Base-by-base conservation (phyloP, 2,888 invertebrate genomes). In the Ochropacha duplaris region DNA sequence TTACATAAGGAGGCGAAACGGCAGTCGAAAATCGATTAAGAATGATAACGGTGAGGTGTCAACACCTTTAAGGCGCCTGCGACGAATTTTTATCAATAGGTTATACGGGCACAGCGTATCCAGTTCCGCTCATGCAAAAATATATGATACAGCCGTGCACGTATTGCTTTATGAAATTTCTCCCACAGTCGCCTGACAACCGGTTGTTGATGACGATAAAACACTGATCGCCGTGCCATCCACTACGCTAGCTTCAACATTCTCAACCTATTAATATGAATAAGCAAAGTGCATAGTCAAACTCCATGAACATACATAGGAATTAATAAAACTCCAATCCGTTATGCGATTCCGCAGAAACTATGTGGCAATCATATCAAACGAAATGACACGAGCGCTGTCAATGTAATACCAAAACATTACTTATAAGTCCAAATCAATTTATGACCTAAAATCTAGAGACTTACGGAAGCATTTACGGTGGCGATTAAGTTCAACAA, bases 1-100 rank as follows among this genome's bases (percentile, higher is more conserved):
- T 91, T 86, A 88, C 90, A 76, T 81, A 92, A 82, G 84, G 82
- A 87, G 89, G 86, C 90, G 84, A 91, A 91, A 90, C 92, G 92
- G 92, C 91, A 92, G 91, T 90, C 91, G 77, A 86, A 86, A 87
- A 79, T 84, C 85, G 91, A 91, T 91, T 91, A 91, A 80, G 79
- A 65, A 68, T 68, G 52, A 52, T 71, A 90, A 91, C 90, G 91
- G 90, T 79, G 74, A 66, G 76, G 68, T 83, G 88, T 88, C 84
- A 89, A 88, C 83, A 89, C 79, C 80, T 83, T 71, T 72, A 74
- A 80, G 91, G 88, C 90, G 89, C 90, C 89, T 81, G 78, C 70
- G 69, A 67, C 76, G 76, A 69, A 70, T 67, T 72, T 44, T 84
- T 88, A 90, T 90, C 86, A 81, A 84, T 80, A 79, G 76, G 64